Percentiles rank a stretch among this genome's conserved stretches.
Evolutionary conservation across 2,797 vertebrate genomes (phyloP).

Genomic region (Siniperca scherzeri): DNA sequence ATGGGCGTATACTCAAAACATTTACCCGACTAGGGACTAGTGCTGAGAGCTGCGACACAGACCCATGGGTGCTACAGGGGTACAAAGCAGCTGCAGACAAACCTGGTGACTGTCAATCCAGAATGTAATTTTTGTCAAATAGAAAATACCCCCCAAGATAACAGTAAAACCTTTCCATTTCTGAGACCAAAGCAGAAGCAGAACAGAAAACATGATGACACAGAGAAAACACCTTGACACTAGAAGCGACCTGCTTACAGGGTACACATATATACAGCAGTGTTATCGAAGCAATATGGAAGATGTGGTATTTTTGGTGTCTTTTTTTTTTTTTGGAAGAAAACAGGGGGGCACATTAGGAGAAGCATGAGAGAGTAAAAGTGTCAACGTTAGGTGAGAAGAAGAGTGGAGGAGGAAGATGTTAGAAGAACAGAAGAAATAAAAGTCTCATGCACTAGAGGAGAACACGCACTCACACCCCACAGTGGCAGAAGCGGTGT

Average conservation of each 20-base stretch:
- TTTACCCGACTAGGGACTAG: conserved; percentile 89
- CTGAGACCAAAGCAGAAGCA: conserved; percentile 87
- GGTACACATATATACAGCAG: conserved; percentile 82
- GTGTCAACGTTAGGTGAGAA: conserved; percentile 91
- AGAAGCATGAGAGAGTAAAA: conserved; percentile 92
- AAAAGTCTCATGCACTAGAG: conserved; percentile 98
- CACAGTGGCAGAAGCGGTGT: conserved; percentile 99
- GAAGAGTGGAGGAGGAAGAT: conserved; percentile 89
- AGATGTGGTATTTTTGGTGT: conserved; percentile 72
- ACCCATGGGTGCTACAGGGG: conserved; percentile 80
- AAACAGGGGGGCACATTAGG: conserved; percentile 87
- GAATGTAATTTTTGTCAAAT: conserved; percentile 51
- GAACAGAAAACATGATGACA: conserved; percentile 84
- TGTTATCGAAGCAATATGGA: conserved; percentile 86
- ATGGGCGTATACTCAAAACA: conserved; percentile 99
- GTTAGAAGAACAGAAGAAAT: conserved; percentile 86
- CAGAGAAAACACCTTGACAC: conserved; percentile 88
- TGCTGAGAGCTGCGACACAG: conserved; percentile 78
- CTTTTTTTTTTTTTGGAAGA: conserved; percentile 72
- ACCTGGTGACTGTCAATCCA: conserved; percentile 80
- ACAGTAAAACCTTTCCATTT: conserved; percentile 79
- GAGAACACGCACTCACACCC: conserved; percentile 99
- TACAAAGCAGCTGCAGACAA: conserved; percentile 84
- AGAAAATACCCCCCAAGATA: conserved; percentile 59
- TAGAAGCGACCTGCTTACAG: conserved; percentile 87